phyloP scores from a whole-genome alignment of 1,140 invertebrate genomes.

The Micrasema minimum region DNA sequence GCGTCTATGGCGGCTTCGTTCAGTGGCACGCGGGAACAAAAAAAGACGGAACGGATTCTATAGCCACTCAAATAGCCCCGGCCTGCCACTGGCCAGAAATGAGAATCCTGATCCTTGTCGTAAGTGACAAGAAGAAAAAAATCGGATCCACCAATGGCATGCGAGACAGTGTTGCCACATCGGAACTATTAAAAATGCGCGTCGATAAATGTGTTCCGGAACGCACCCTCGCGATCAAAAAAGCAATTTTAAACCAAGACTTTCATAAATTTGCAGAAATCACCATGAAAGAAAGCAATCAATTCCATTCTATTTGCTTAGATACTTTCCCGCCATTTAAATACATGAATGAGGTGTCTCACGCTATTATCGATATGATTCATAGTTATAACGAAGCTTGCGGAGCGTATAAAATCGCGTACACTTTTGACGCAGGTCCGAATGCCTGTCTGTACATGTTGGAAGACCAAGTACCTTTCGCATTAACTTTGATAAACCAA shows the following conservation, averaged over 20 bases:
- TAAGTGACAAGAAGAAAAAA: constrained; percentile 88
- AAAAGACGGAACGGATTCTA: constrained; percentile 82
- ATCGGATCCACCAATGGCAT: constrained; percentile 93
- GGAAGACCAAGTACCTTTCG: constrained; percentile 77
- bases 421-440: constrained; percentile 97
- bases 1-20: constrained; percentile 92
- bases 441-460: constrained; percentile 93
- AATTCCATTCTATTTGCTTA: constrained; percentile 93
- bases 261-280: constrained; percentile 91
- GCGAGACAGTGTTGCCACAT: constrained; percentile 84
- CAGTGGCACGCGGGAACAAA: constrained; percentile 84
- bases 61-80: constrained; percentile 80
- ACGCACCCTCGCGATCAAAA: constrained; percentile 75
- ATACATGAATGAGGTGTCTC: constrained; percentile 92
- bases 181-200: constrained; percentile 82
- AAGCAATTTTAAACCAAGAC: constrained; percentile 83
- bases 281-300: constrained; percentile 98
- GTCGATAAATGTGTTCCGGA: constrained; percentile 78
- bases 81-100: constrained; percentile 86
- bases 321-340: constrained; percentile 95
- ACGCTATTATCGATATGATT: constrained; percentile 81
- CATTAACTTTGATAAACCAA: constrained; percentile 75
- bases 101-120: constrained; percentile 89
- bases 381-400: constrained; percentile 82
- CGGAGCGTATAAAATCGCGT: constrained; percentile 79